A percentile compares a stretch with the other conserved stretches of the same genome.
These are phyloP conservation scores for Leuciscus idus DNA, from an alignment of 2,113 vertebrate species.

Conservation along the genomic window DNA sequence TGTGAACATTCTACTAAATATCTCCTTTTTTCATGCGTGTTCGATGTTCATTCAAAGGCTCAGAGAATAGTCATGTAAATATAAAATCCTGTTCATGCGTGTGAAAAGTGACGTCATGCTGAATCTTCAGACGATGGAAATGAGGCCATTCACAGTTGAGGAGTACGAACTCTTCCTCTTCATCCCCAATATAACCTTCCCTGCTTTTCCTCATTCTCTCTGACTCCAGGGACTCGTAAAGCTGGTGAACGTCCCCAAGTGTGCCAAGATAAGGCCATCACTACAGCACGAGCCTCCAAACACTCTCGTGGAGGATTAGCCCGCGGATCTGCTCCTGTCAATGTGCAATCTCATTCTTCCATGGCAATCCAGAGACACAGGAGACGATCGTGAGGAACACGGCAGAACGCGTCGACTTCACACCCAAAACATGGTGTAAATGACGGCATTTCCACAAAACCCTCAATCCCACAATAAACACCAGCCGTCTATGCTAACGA, in stretches of 20 bases:
- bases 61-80: neutral
- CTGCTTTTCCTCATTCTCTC: neutral
- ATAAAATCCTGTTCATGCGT: too few species aligned
- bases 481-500: too few species aligned
- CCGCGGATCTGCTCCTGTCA: neutral
- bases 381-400: neutral
- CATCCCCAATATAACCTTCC: neutral
- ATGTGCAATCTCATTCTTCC: neutral
- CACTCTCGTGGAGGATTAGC: slow-evolving; percentile 46
- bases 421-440: too few species aligned
- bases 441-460: too few species aligned
- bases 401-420: too few species aligned
- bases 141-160: neutral
- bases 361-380: neutral
- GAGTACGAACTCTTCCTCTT: neutral
- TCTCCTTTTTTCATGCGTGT: neutral
- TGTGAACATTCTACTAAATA: neutral
- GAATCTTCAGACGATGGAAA: neutral
- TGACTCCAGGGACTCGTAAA: slow-evolving; percentile 5
- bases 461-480: too few species aligned
- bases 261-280: slow-evolving; percentile 16
- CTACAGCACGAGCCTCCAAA: neutral
- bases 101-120: too few species aligned
- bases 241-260: slow-evolving; percentile 9
- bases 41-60: neutral